Conservation (phyloP, 2,113 vertebrate species). For the Myotis lucifugus region DNA sequence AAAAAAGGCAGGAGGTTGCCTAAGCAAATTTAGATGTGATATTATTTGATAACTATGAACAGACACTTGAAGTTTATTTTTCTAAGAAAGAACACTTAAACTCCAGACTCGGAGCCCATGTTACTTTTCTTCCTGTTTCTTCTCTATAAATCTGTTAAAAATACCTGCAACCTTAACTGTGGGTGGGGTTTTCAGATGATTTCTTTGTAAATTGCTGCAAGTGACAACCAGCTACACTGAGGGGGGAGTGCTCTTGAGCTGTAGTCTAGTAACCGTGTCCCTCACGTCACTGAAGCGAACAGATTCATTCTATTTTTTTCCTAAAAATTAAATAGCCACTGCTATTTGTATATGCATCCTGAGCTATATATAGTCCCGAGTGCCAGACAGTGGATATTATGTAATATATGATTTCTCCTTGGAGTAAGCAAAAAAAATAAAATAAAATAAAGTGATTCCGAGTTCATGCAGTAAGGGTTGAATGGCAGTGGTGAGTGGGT, state of each 20-base stretch:
- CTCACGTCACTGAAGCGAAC: neutral
- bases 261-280: constrained; percentile 32
- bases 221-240: constrained; percentile 55
- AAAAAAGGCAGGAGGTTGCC: neutral
- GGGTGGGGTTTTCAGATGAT: constrained; percentile 31
- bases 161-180: constrained; percentile 48
- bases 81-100: constrained; percentile 27
- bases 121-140: constrained; percentile 38
- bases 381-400: neutral
- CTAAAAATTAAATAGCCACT: constrained; percentile 40
- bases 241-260: neutral
- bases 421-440: constrained; percentile 27
- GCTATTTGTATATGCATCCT: neutral
- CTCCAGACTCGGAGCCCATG: neutral
- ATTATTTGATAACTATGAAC: constrained; percentile 51
- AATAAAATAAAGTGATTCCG: neutral
- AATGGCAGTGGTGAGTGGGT: constrained; percentile 31
- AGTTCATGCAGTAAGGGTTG: constrained; percentile 24
- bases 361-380: neutral
- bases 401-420: constrained; percentile 32
- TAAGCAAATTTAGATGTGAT: constrained; percentile 47
- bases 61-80: constrained; percentile 72
- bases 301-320: constrained; percentile 39
- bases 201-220: constrained; percentile 72
- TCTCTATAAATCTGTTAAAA: constrained; percentile 35